Base-by-base conservation (phyloP, 2,888 invertebrate species). In the Notocelia uddmanniana region DNA sequence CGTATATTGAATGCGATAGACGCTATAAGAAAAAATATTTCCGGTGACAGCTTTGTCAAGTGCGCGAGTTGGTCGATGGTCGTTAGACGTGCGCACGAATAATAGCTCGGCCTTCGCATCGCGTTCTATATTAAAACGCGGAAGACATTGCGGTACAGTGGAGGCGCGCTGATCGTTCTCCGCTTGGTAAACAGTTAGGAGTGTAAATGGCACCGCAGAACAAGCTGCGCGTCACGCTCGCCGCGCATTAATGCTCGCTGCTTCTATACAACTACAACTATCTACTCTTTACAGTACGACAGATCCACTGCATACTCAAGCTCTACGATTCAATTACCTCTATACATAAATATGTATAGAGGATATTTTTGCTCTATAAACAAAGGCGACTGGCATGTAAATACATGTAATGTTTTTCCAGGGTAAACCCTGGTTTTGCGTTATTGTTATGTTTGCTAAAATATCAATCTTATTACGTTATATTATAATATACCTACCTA, bases 111-210 rank as follows among this genome's bases (percentile, higher is more conserved):
- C 93, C 93, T 93, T 93, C 92, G 81, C 80, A 83, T 92, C 92
- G 81, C 80, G 83, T 81, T 87, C 92, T 93, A 93, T 90, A 90
- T 93, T 92, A 89, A 83, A 90, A 92, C 90, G 85, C 93, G 93
- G 93, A 93, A 93, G 92, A 73, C 89, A 85, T 84, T 84, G 86
- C 86, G 82, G 85, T 82, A 85, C 84, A 64, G 64, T 85, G 86
- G 88, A 85, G 85, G 82, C 86, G 82, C 85, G 83, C 85, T 82
- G 88, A 88, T 88, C 85, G 82, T 80, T 87, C 85, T 79, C 75
- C 83, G 83, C 85, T 83, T 80, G 74, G 83, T 85, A 85, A 87
- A 90, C 91, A 90, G 92, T 92, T 90, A 88, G 84, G 76, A 81
- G 81, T 84, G 81, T 81, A 83, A 84, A 88, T 85, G 83, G 84